Evolutionary conservation across 2,797 vertebrate genomes (phyloP).

Genomic region (Xenopus petersii): DNA sequence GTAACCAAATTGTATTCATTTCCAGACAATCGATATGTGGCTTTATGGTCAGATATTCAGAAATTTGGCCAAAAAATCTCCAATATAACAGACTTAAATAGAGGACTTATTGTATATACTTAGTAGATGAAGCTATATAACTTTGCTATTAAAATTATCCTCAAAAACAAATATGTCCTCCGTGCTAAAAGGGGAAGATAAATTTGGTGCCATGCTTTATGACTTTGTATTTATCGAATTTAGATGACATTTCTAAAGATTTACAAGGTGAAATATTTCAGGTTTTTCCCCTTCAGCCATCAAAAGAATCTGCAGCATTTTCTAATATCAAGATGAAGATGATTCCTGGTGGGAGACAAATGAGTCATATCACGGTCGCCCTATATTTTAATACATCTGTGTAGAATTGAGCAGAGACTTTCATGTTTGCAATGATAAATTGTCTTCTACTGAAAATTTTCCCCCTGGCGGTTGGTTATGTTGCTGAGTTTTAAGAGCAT

Average conservation of each 20-base stretch:
- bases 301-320: conserved; percentile 60
- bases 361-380: conserved; percentile 71
- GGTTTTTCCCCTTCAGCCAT: conserved; percentile 62
- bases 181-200: not conserved
- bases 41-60: too few relatives aligned
- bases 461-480: conserved; percentile 68
- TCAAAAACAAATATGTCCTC: too few relatives aligned
- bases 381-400: conserved; percentile 81
- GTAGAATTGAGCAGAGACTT: conserved; percentile 88
- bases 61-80: too few relatives aligned
- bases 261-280: conserved; percentile 66
- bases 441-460: conserved; percentile 71
- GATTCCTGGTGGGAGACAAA: conserved; percentile 68
- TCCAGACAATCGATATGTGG: too few relatives aligned
- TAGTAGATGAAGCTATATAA: too few relatives aligned
- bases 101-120: too few relatives aligned
- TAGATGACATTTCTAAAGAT: conserved; percentile 62
- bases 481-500: conserved; percentile 71
- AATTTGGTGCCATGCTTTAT: not conserved
- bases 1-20: too few relatives aligned
- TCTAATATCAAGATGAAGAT: conserved; percentile 66
- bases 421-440: conserved; percentile 80
- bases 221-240: conserved; percentile 62
- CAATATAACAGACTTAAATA: too few relatives aligned
- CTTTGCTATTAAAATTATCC: too few relatives aligned